These are phyloP conservation scores for Hypselothyrea guttata DNA, from an alignment of 2,888 invertebrate genomes.

Conservation along the genomic window DNA sequence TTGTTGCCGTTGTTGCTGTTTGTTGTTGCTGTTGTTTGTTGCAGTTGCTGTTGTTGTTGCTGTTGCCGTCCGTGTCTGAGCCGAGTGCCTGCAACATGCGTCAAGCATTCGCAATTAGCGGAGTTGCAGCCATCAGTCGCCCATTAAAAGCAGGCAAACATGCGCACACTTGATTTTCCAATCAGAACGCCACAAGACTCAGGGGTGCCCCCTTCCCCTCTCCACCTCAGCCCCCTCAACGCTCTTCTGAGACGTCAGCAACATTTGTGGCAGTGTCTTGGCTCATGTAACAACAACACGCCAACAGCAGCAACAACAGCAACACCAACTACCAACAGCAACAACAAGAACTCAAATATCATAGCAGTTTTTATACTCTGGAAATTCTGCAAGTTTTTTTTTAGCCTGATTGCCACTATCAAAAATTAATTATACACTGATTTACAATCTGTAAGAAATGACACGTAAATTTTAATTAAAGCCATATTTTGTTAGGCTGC, in stretches of 20 bases:
- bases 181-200: conserved; percentile 60
- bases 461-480: not conserved
- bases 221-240: not conserved
- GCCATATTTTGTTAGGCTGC: not conserved
- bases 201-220: not conserved
- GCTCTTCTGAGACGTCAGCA: conserved; percentile 55
- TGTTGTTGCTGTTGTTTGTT: conserved; percentile 11
- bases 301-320: conserved; percentile 11
- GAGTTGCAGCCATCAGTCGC: conserved; percentile 67
- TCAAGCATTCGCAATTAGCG: conserved; percentile 76
- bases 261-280: conserved; percentile 47
- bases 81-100: conserved; percentile 75
- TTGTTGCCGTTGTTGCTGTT: conserved; percentile 14
- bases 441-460: not conserved
- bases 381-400: not conserved
- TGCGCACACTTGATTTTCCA: conserved; percentile 72
- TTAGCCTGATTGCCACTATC: no score
- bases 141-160: conserved; percentile 76
- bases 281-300: conserved; percentile 27
- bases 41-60: conserved; percentile 17
- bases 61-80: conserved; percentile 57
- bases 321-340: conserved; percentile 18
- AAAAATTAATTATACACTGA: no score
- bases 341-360: conserved; percentile 14
- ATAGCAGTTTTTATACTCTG: conserved; percentile 22